Evolutionary conservation across 2,113 vertebrate genomes (phyloP).

Genomic region (Corvus hawaiiensis): DNA sequence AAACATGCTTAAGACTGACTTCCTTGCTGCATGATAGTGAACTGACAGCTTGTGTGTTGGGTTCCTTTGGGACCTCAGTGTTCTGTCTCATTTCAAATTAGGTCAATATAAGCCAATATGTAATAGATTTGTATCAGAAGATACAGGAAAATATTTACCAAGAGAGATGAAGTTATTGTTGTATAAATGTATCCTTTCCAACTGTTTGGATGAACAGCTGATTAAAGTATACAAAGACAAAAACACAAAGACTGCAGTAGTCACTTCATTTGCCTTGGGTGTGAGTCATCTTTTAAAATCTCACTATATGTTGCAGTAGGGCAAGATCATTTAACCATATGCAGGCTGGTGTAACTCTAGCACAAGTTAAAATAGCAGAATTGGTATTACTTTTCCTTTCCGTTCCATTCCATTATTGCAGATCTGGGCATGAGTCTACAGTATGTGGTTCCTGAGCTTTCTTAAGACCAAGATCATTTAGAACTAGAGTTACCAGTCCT

Average conservation of each 20-base stretch:
- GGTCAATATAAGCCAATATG: neutral
- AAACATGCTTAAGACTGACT: neutral
- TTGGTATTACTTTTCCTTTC: neutral
- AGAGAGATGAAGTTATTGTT: neutral
- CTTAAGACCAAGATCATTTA: neutral
- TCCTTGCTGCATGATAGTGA: neutral
- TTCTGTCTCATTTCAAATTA: neutral
- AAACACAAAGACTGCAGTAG: neutral
- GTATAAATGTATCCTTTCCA: neutral
- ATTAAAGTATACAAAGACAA: neutral
- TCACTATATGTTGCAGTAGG: neutral
- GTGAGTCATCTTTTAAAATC: neutral
- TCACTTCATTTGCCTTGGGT: neutral
- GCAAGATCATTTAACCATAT: neutral
- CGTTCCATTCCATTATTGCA: neutral
- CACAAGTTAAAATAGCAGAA: neutral
- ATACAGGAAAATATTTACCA: neutral
- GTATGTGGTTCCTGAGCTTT: neutral
- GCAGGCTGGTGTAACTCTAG: neutral
- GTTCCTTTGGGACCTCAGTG: neutral
- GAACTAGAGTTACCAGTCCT: neutral
- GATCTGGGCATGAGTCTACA: neutral
- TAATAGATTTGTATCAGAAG: neutral
- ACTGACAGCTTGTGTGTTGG: neutral
- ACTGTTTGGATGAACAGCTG: conserved; percentile 17